Base-by-base conservation (phyloP, 2,797 vertebrate species). In the Channallabes apus region DNA sequence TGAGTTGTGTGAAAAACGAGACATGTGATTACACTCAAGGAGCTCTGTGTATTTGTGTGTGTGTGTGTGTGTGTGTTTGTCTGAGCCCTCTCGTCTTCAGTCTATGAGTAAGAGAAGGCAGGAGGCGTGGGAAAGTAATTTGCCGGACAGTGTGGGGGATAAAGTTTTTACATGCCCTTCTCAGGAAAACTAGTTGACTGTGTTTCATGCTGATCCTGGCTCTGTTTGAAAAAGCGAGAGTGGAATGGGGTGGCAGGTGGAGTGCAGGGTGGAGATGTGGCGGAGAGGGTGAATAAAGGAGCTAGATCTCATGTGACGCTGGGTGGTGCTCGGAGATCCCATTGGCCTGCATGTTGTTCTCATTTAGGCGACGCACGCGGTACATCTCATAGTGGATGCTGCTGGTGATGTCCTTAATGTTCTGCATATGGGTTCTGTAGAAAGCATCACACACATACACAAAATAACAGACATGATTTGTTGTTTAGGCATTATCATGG, bases 321-420 rank as follows among this genome's bases (percentile, higher is more conserved):
- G 96, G 94, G 87, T 96, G 96, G 88, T 97, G 97, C 38, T 96
- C 94, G 0, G 94, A 90, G 89, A 96, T 90, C 1, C 97, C 96
- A 5, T 98, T 98, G 85, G 97, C 95, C 83, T 95, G 94, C 0
- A 92, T 93, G 93, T 95, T 96, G 78, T 93, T 95, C 91, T 99
- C 97, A 0, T 98, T 98, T 91, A 99, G 96, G 79, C 97, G 96
- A 83, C 96, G 96, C 82, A 99, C 97, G 0, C 98, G 96, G 91
- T 99, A 99, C 87, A 97, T 96, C 91, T 99, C 98, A 1, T 99
- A 99, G 93, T 99, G 98, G 95, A 99, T 98, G 94, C 94, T 97
- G 95, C 97, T 98, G 94, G 98, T 98, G 91, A 99, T 98, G 92
- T 99, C 98, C 92, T 99, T 99, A 85, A 99, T 98, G 93, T 98